Percentiles rank a stretch among this genome's conserved stretches.
Evolutionary conservation across 2,888 invertebrate species (phyloP).

Genomic region (Mesochorus sp.): DNA sequence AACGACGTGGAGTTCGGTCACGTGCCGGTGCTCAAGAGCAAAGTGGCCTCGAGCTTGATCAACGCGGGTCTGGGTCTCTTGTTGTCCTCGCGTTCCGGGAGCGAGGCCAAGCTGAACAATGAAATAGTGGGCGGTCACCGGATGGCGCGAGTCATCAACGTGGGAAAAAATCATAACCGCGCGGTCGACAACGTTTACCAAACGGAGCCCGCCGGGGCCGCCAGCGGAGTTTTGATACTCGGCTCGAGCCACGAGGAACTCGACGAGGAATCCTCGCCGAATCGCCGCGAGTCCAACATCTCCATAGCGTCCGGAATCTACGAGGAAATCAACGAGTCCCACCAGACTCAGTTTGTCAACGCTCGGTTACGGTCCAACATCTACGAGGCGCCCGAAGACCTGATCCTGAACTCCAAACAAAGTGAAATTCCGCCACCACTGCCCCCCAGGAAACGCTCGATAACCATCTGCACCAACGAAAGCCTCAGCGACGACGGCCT

Average conservation of each 20-base stretch:
- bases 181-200: slow-evolving; percentile 77
- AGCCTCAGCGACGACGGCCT: slow-evolving; percentile 75
- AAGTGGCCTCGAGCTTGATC: slow-evolving; percentile 69
- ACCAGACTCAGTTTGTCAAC: slow-evolving; percentile 43
- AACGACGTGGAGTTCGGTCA: slow-evolving; percentile 61
- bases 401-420: slow-evolving; percentile 71
- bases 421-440: slow-evolving; percentile 81
- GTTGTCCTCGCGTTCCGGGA: slow-evolving; percentile 67
- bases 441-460: slow-evolving; percentile 81
- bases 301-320: slow-evolving; percentile 87
- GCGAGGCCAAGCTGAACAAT: slow-evolving; percentile 70
- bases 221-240: slow-evolving; percentile 65
- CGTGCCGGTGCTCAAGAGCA: slow-evolving; percentile 66
- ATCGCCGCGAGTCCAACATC: slow-evolving; percentile 84
- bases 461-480: slow-evolving; percentile 69
- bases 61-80: slow-evolving; percentile 72
- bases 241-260: slow-evolving; percentile 68
- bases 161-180: slow-evolving; percentile 62
- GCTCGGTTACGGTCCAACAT: slow-evolving; percentile 66
- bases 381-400: slow-evolving; percentile 81
- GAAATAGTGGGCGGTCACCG: slow-evolving; percentile 60
- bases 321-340: slow-evolving; percentile 86
- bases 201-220: slow-evolving; percentile 71
- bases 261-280: slow-evolving; percentile 69
- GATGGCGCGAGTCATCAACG: slow-evolving; percentile 65